Evolutionary conservation across 1,140 invertebrate species (phyloP), one percentile per base, ranked within the genome.

Genomic region (Harlomillsia oculata): DNA sequence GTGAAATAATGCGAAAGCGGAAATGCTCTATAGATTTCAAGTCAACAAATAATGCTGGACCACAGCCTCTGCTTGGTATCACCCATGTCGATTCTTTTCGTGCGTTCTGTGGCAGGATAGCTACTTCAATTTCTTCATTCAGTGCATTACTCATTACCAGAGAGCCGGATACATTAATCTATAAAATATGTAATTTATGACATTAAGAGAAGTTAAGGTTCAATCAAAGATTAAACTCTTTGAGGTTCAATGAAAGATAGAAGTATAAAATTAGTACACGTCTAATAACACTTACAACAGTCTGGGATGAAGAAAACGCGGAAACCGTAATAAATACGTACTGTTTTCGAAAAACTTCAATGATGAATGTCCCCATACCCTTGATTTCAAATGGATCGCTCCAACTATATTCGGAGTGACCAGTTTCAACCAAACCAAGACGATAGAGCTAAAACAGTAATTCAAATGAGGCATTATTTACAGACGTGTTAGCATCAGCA

Each of bases 161-260:
- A 13, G 53, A 23, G 0, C 63, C 63, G 14, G 49, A 59, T 5
- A 65, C 39, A n/a, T 41, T 65, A 2, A 62, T 40, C 63, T 61
- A 23, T 5, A 40, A 39, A 43, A 1, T 28, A 34, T n/a, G n/a
- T n/a, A n/a, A n/a, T n/a, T n/a, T n/a, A n/a, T n/a, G n/a, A n/a
- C n/a, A n/a, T n/a, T n/a, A n/a, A n/a, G n/a, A n/a, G n/a, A n/a
- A n/a, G n/a, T n/a, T n/a, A n/a, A n/a, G n/a, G n/a, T n/a, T n/a
- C n/a, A n/a, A n/a, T n/a, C n/a, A n/a, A n/a, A n/a, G n/a, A n/a
- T n/a, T n/a, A n/a, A n/a, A n/a, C n/a, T n/a, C n/a, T n/a, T 8
- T 20, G 8, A 9, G 18, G 8, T 8, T 11, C 8, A 41, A 14
- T 9, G 11, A 8, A 41, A 41, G 16, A 8, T 9, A 20, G 40